phyloP scores from a whole-genome alignment of 2,113 vertebrate species.

The Petrocephalus zakoni region DNA sequence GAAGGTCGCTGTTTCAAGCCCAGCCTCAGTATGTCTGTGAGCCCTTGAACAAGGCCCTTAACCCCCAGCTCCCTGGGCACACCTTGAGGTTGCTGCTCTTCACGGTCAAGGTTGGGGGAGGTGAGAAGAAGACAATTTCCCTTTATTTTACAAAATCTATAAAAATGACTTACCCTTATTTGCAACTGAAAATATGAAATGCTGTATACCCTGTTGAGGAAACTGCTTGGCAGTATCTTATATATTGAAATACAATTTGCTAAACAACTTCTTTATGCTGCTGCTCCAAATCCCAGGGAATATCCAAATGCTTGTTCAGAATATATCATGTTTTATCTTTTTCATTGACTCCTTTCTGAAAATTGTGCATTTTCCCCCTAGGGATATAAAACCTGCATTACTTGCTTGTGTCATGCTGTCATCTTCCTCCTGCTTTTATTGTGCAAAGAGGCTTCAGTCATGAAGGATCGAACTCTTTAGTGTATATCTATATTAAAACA shows the following conservation, averaged over 20 bases:
- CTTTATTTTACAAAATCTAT: background rate
- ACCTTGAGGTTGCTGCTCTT: no score
- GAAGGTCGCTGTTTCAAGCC: no score
- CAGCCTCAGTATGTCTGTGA: no score
- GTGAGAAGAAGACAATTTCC: no score
- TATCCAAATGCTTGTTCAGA: background rate
- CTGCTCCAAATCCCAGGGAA: background rate
- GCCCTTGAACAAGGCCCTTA: no score
- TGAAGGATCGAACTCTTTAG: background rate
- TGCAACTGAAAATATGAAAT: background rate
- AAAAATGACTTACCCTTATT: background rate
- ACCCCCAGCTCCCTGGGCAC: no score
- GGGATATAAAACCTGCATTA: background rate
- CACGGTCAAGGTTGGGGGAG: no score
- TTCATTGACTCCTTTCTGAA: background rate
- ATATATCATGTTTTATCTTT: background rate
- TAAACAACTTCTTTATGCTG: background rate
- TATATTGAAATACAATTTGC: background rate
- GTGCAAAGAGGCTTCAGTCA: no score
- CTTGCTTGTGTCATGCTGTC: background rate
- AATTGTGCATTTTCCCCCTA: background rate
- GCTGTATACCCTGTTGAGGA: background rate
- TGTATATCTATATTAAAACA: background rate
- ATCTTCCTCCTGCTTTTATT: background rate
- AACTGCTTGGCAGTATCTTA: background rate